These are phyloP conservation scores for Scatophagus argus DNA, from an alignment of 2,113 vertebrate species.

Conservation along the genomic window DNA sequence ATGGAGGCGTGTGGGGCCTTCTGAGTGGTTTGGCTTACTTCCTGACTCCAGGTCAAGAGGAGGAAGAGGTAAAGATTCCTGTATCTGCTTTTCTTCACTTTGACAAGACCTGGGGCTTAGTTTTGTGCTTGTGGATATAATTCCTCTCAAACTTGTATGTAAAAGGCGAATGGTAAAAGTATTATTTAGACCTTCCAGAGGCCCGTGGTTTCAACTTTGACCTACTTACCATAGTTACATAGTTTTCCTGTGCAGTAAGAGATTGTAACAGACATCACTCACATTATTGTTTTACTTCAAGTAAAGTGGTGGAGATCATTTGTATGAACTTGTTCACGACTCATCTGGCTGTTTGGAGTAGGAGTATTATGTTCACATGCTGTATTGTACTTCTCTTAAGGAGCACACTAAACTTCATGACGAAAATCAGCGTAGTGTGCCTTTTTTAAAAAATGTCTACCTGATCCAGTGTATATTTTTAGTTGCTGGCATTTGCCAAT, in stretches of 20 bases:
- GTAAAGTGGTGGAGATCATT: too few relatives aligned
- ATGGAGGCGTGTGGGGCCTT: conserved; percentile 77
- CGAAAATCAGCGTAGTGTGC: not conserved
- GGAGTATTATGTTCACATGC: not conserved
- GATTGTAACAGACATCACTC: not conserved
- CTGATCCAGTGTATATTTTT: not conserved
- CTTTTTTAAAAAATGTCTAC: conserved; percentile 4
- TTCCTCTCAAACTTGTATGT: not conserved
- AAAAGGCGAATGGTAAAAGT: too few relatives aligned
- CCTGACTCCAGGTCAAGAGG: conserved; percentile 78
- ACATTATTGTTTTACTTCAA: not conserved
- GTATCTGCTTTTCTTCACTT: not conserved
- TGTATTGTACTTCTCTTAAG: not conserved
- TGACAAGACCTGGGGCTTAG: not conserved
- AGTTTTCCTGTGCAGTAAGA: not conserved
- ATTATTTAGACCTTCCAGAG: not conserved
- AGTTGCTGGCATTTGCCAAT: not conserved
- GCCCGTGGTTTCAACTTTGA: not conserved
- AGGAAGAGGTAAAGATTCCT: conserved; percentile 79
- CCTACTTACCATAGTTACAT: not conserved
- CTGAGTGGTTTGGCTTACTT: conserved; percentile 80
- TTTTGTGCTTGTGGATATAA: not conserved
- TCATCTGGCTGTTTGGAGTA: too few relatives aligned
- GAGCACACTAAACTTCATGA: not conserved
- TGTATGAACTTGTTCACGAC: not conserved